Base-by-base conservation (phyloP, 2,888 invertebrate species). In the Eurytoma adleriae region DNA sequence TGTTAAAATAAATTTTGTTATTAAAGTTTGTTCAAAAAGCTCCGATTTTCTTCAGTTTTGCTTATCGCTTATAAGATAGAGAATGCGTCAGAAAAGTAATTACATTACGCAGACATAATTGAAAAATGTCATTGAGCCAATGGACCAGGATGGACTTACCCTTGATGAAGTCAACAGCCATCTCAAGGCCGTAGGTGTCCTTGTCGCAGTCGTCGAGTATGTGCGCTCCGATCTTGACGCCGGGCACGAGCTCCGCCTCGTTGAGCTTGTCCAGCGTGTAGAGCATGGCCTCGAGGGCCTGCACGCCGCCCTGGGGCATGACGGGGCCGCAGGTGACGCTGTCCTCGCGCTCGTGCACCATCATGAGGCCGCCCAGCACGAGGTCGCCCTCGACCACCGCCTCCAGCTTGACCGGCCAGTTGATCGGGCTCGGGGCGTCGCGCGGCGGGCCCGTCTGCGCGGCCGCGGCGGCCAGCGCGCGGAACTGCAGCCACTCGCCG, bases 121-220 rank as follows among this genome's bases (percentile, higher is more conserved):
- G 30, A 30, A 30, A 30, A 7, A 3, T 3, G 30, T 3, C 30
- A 7, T 2, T 30, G 1, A 30, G 30, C 0, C 30, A 30, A 30
- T 30, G 3, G 30, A 0, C 10, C 40, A 40, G 10, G 24, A 10
- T 0, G 10, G 50, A 90, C 94, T 92, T 92, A 98, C 98, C 98
- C 95, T 98, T 97, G 83, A 98, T 98, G 90, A 98, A 98, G 91
- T 98, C 98, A 18, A 98, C 96, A 18, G 98, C 97, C 95, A 98
- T 98, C 90, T 98, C 98, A 84, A 98, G 92, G 0, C 98, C 98
- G 88, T 98, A 98, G 0, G 98, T 98, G 90, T 98, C 98, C 91
- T 97, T 96, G 92, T 98, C 98, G 91, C 98, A 98, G 91, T 98
- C 98, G 89, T 98, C 98, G 83, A 98, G 92, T 73, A 98, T 95